phyloP scores from a whole-genome alignment of 2,888 invertebrate species.

The Noctua pronuba region DNA sequence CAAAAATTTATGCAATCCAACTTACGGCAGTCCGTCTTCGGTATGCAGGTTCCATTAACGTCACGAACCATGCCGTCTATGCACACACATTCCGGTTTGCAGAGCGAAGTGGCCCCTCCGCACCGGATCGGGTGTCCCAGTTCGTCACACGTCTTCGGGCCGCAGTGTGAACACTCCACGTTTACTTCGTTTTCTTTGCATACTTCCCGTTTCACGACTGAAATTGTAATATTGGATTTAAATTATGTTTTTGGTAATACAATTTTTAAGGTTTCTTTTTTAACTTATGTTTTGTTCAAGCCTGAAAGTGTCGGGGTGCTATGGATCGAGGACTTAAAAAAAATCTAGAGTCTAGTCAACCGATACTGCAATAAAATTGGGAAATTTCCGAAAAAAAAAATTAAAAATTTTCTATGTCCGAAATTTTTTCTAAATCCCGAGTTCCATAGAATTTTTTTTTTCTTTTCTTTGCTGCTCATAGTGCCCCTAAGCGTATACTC shows the following conservation, averaged over 20 bases:
- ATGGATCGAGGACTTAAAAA: too few relatives aligned
- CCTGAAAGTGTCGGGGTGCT: background rate
- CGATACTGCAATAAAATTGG: too few relatives aligned
- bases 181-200: conserved; percentile 76
- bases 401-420: too few relatives aligned
- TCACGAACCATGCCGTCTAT: conserved; percentile 77
- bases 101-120: conserved; percentile 73
- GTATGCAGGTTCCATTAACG: conserved; percentile 76
- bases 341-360: too few relatives aligned
- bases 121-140: conserved; percentile 78
- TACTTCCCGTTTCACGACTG: conserved; percentile 75
- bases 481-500: too few relatives aligned
- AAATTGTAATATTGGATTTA: background rate
- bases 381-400: too few relatives aligned
- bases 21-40: conserved; percentile 77
- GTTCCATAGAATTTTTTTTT: too few relatives aligned
- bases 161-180: conserved; percentile 78
- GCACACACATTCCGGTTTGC: conserved; percentile 81
- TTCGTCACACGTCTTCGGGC: conserved; percentile 80
- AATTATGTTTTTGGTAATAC: background rate
- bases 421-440: too few relatives aligned
- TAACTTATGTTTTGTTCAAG: background rate
- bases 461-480: too few relatives aligned
- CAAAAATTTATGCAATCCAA: conserved; percentile 17
- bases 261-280: background rate